A percentile compares a stretch with the other conserved stretches of the same genome.
Conservation (phyloP, 1,140 invertebrate species). For the Neelides sp. region DNA sequence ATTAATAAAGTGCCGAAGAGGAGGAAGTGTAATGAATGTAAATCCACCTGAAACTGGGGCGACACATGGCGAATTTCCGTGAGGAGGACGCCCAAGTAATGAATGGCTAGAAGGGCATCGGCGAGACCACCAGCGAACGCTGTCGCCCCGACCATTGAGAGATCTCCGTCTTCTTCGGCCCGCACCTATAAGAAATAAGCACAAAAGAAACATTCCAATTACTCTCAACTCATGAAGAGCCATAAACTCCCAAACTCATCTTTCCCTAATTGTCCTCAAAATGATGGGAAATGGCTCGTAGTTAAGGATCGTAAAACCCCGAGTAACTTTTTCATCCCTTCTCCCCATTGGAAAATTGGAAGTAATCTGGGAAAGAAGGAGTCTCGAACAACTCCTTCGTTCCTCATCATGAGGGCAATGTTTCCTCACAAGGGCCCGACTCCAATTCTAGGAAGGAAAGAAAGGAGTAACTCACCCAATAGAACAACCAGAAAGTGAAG, state of each 20-base stretch:
- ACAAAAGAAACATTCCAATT: not conserved
- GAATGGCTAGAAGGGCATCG: slow-evolving; percentile 86
- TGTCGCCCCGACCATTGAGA: slow-evolving; percentile 29
- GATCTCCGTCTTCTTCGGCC: slow-evolving; percentile 29
- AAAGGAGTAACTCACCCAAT: slow-evolving; percentile 68
- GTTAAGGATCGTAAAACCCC: no score
- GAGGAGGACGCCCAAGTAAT: slow-evolving; percentile 83
- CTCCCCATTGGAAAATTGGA: no score
- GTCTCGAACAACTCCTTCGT: no score
- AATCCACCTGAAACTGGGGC: slow-evolving; percentile 77
- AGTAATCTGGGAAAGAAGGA: no score
- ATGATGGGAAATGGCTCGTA: no score
- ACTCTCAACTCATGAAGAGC: not conserved
- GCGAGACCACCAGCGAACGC: slow-evolving; percentile 42
- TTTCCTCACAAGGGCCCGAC: no score
- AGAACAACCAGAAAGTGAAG: slow-evolving; percentile 96
- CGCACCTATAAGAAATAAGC: slow-evolving; percentile 16
- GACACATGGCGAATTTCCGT: slow-evolving; percentile 83
- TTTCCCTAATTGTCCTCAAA: no score
- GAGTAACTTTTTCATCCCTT: no score
- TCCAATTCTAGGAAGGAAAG: no score
- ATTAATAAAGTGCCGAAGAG: no score
- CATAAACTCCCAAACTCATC: not conserved
- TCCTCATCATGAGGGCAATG: no score
- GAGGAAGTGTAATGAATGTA: slow-evolving; percentile 33